Evolutionary conservation across 2,888 invertebrate species (phyloP), one percentile per base, ranked within the genome.

Genomic region (Dicranocentrus wangi): DNA sequence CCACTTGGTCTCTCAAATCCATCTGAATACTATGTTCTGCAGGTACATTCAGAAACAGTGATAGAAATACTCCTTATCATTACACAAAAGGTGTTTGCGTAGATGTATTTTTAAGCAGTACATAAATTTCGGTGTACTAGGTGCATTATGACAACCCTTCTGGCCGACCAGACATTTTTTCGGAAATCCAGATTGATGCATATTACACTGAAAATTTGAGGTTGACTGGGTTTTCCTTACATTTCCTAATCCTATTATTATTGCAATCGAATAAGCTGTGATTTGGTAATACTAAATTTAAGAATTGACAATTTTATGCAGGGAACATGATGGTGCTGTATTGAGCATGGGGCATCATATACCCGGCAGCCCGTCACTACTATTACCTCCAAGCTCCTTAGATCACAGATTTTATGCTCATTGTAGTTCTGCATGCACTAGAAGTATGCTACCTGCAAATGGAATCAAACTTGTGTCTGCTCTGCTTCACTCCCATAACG

Each of bases 391-490:
- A 0, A 39, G 42, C 1, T 19, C 19, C 2, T 8, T 47, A 19
- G 21, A 61, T 17, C 70, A 69, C 28, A 15, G 17, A 27, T 17
- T 78, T 1, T 51, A 55, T 21, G 55, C 47, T 1, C 71, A 79
- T 66, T 79, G 71, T 25, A 65, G 71, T 10, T 17, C 55, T 13
- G 21, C n/a, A 5, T 79, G 71, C 17, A 53, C 72, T 5, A 23
- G 28, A 19, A 32, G 17, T 17, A 55, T 71, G 60, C 10, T 79
- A 17, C 78, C 63, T 0, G 21, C 43, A 39, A 63, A 63, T 19
- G 78, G 78, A 39, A 61, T 78, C 25, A 63, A 79, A 55, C 53
- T 71, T 21, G 32, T 72, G 21, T 28, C 42, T 23, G 66, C 63
- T 7, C 42, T 72, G 17, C 66, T 79, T 8, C 71, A 72, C 23